phyloP scores from a whole-genome alignment of 2,888 invertebrate species.

The Dascillus cervinus region DNA sequence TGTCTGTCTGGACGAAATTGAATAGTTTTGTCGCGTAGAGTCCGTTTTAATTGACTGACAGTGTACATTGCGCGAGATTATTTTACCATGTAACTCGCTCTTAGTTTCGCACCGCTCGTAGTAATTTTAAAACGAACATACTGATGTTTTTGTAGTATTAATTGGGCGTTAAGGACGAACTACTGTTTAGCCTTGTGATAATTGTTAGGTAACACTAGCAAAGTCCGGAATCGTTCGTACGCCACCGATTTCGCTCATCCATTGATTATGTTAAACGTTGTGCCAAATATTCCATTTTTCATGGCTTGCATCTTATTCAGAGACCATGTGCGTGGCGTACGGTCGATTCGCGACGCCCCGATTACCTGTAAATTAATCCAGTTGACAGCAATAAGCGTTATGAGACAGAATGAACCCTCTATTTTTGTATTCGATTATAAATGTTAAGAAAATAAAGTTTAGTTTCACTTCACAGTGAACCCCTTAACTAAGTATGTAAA shows the following conservation, averaged over 20 bases:
- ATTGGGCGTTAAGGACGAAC: constrained; percentile 27
- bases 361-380: constrained; percentile 29
- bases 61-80: background rate
- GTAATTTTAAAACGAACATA: constrained; percentile 35
- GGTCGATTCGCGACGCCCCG: constrained; percentile 2
- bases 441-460: constrained; percentile 23
- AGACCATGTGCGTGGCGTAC: background rate
- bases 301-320: background rate
- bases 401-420: constrained; percentile 45
- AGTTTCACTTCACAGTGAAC: constrained; percentile 34
- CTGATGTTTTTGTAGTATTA: constrained; percentile 35
- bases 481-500: constrained; percentile 30
- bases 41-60: too few species aligned
- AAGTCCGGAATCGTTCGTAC: background rate
- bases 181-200: constrained; percentile 32
- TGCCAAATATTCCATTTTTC: constrained; percentile 9
- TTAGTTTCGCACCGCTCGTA: constrained; percentile 35
- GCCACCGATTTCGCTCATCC: constrained; percentile 2
- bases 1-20: too few species aligned
- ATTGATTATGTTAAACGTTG: constrained; percentile 10
- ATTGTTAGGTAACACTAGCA: constrained; percentile 28
- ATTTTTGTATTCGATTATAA: constrained; percentile 46
- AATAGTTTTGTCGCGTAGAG: too few species aligned
- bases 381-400: constrained; percentile 46
- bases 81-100: constrained; percentile 32